Evolutionary conservation across 30 jellyfish, hydroid and myxozoan species (phyloP).

Genomic region (Aurelia sp.): DNA sequence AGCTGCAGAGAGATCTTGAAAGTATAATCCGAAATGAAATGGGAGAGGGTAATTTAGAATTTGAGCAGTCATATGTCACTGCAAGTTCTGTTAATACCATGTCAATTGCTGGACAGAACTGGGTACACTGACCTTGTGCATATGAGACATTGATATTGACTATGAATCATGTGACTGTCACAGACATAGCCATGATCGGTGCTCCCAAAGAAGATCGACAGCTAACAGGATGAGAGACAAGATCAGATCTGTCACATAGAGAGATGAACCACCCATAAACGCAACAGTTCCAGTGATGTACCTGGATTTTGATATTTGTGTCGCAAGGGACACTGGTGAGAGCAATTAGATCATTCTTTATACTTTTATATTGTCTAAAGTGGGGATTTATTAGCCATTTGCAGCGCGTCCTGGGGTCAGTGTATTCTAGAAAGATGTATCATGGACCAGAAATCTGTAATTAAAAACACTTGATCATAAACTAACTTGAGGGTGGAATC

Average conservation of each 20-base stretch:
- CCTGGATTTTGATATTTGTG: not conserved
- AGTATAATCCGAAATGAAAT: constrained; percentile 87
- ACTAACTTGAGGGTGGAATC: not conserved
- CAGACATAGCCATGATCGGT: not conserved
- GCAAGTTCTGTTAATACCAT: constrained; percentile 61
- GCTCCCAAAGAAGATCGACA: constrained; percentile 9
- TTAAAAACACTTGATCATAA: no score
- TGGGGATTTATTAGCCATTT: constrained; percentile 62
- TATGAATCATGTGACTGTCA: constrained; percentile 5
- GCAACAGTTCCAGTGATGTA: not conserved
- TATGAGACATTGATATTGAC: not conserved
- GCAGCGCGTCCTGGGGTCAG: constrained; percentile 3
- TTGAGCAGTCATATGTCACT: constrained; percentile 47
- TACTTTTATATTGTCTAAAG: constrained; percentile 38
- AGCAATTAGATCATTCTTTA: constrained; percentile 34
- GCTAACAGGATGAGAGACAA: not conserved
- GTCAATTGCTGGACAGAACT: constrained; percentile 79
- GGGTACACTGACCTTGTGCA: constrained; percentile 72
- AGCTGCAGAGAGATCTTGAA: constrained; percentile 92
- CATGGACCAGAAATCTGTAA: no score
- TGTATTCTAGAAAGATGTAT: constrained; percentile 14
- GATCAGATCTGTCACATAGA: not conserved
- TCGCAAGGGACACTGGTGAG: constrained; percentile 48
- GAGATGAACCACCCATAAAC: constrained; percentile 1
- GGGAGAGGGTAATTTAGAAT: constrained; percentile 84